Evolutionary conservation across 2,888 invertebrate species (phyloP).

Genomic region (Lasioglossum vierecki): DNA sequence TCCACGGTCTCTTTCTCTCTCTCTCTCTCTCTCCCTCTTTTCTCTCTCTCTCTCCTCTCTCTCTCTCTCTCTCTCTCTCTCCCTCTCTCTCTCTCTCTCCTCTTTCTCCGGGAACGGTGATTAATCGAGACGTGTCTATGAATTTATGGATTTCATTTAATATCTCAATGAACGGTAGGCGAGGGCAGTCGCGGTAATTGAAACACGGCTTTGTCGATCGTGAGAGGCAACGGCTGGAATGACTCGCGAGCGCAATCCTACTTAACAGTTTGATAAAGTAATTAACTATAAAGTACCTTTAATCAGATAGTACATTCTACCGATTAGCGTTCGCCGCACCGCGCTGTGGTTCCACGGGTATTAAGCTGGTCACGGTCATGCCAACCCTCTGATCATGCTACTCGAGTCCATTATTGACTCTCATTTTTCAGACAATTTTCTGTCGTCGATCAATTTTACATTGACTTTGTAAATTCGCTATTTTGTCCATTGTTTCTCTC

Average conservation of each 20-base stretch:
- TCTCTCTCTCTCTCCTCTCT: constrained; percentile 22
- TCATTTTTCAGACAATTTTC: no score
- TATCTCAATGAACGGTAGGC: constrained; percentile 69
- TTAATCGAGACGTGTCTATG: constrained; percentile 72
- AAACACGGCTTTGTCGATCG: constrained; percentile 69
- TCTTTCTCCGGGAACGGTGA: constrained; percentile 47
- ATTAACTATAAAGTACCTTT: constrained; percentile 68
- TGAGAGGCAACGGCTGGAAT: constrained; percentile 57
- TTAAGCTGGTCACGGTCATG: constrained; percentile 30
- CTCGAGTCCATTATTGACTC: background rate
- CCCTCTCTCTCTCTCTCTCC: background rate
- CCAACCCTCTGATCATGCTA: constrained; percentile 2
- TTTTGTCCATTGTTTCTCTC: no score
- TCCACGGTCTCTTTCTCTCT: constrained; percentile 50
- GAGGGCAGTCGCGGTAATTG: constrained; percentile 59
- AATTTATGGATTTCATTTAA: constrained; percentile 78
- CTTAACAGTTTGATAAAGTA: constrained; percentile 69
- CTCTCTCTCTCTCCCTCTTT: background rate
- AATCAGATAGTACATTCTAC: constrained; percentile 62
- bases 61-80: constrained; percentile 20
- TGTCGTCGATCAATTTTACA: no score
- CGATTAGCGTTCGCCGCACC: constrained; percentile 44
- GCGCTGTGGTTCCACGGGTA: constrained; percentile 6
- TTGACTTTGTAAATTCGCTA: no score
- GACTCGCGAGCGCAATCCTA: constrained; percentile 55